Evolutionary conservation across 1,140 invertebrate genomes (phyloP).

Genomic region (Leptinotarsa lineolata): DNA sequence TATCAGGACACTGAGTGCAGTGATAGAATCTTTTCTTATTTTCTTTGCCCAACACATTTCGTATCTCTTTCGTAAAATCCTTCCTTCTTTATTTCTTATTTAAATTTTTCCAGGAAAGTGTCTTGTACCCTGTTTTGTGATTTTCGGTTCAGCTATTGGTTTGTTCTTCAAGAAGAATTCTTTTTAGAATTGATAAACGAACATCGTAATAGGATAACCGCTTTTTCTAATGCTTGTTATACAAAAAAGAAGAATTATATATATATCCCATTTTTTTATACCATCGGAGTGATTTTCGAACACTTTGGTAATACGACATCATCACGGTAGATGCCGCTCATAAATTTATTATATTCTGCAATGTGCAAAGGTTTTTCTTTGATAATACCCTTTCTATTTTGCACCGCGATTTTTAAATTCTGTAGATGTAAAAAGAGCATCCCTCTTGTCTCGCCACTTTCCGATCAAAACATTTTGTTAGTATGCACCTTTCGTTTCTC

Average conservation of each 20-base stretch:
- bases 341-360: neutral
- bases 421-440: neutral
- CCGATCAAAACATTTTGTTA: neutral
- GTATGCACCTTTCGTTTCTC: conserved; percentile 36
- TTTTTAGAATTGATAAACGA: neutral
- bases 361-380: neutral
- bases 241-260: too few species aligned
- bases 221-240: neutral
- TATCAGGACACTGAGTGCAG: too few species aligned
- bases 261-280: too few species aligned
- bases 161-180: too few species aligned
- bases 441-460: conserved; percentile 5
- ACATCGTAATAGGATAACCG: neutral
- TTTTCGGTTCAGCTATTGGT: too few species aligned
- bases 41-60: too few species aligned
- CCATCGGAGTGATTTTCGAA: neutral
- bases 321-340: conserved; percentile 1
- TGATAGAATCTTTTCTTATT: too few species aligned
- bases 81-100: too few species aligned
- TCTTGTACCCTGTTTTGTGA: too few species aligned
- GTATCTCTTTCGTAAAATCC: too few species aligned
- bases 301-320: neutral
- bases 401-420: neutral
- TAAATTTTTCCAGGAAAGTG: too few species aligned
- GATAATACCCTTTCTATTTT: too few species aligned